phyloP scores from a whole-genome alignment of 2,888 invertebrate species.

The Zonitis immaculata region DNA sequence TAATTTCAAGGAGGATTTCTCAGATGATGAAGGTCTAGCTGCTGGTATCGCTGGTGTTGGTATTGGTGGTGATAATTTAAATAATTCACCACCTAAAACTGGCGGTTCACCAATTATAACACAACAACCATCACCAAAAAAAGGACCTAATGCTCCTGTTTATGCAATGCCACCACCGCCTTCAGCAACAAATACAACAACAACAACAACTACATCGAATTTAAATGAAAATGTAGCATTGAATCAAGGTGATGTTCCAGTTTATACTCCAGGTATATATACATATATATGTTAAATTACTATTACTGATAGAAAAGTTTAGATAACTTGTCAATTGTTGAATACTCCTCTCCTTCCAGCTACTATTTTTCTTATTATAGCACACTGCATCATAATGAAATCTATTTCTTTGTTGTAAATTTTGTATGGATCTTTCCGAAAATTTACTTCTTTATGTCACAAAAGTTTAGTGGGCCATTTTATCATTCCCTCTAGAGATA shows the following conservation, averaged over 20 bases:
- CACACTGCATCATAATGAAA: too few species aligned
- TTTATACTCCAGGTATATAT: conserved; percentile 50
- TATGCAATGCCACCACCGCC: conserved; percentile 59
- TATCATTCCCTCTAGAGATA: too few species aligned
- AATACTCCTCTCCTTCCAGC: too few species aligned
- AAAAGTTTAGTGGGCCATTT: too few species aligned
- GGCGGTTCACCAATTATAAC: conserved; percentile 50
- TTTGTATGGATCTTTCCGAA: too few species aligned
- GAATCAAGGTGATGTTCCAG: conserved; percentile 53
- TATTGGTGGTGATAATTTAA: background rate
- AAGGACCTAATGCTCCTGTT: conserved; percentile 52
- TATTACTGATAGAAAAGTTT: too few species aligned
- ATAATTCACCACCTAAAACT: conserved; percentile 51
- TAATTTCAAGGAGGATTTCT: conserved; percentile 43
- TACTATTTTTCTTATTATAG: too few species aligned
- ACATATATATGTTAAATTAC: too few species aligned
- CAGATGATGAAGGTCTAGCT: conserved; percentile 36
- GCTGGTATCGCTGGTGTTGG: conserved; percentile 14
- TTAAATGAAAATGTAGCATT: conserved; percentile 69
- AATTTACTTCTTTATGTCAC: too few species aligned
- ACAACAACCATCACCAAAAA: conserved; percentile 50
- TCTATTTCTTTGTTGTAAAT: too few species aligned
- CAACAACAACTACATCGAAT: conserved; percentile 28
- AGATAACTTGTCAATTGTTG: too few species aligned
- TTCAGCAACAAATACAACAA: conserved; percentile 27